Evolutionary conservation across 2,797 vertebrate genomes (phyloP).

Genomic region (Onychomys torridus): DNA sequence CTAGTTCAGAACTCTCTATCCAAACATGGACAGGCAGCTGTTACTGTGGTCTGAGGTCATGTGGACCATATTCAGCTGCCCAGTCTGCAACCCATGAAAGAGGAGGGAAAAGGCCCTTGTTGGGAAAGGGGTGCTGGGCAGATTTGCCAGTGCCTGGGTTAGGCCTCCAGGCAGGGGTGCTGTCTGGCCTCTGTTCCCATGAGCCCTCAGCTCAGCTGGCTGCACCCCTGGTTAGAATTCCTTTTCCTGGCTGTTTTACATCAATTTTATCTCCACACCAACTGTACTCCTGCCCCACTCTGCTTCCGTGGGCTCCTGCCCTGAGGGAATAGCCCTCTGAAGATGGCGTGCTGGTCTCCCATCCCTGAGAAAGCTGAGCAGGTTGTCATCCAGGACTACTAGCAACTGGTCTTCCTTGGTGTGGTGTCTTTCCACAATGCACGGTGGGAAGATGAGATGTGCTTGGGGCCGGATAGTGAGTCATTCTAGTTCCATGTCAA

Average conservation of each 20-base stretch:
- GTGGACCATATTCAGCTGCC: background rate
- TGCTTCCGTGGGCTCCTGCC: background rate
- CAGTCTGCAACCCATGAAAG: background rate
- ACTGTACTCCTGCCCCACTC: background rate
- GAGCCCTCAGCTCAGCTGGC: background rate
- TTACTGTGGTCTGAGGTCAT: background rate
- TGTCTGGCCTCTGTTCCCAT: background rate
- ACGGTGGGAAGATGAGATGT: background rate
- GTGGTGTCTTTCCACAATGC: background rate
- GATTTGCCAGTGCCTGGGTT: background rate
- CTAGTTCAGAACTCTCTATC: background rate
- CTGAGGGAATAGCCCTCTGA: background rate
- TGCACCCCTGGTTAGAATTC: rapidly evolving
- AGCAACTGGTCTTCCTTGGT: too few relatives aligned
- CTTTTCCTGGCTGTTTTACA: background rate
- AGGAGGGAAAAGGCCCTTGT: background rate
- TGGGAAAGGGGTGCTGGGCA: background rate
- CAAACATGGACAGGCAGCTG: background rate
- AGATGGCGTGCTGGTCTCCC: background rate
- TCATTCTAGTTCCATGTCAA: background rate
- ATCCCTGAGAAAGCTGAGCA: background rate
- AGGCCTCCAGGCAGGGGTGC: background rate
- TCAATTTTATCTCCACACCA: background rate
- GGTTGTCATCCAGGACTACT: background rate
- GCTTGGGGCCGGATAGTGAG: background rate